Conservation (phyloP, 2,113 vertebrate genomes). For the Archocentrus centrarchus region DNA sequence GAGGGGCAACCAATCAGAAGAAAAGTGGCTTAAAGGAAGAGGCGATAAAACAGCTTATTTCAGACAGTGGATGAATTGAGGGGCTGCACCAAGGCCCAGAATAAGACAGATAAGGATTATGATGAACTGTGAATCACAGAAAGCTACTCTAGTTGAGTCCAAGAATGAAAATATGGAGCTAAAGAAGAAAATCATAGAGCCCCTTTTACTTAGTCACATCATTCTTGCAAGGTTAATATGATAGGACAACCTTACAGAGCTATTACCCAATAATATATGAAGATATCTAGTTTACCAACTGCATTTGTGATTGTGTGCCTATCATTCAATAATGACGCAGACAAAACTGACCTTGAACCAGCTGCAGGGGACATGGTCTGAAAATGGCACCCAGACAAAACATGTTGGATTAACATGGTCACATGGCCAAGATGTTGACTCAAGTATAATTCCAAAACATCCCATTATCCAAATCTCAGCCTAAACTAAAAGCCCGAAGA, state of each 20-base stretch:
- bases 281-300: not conserved
- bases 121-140: not conserved
- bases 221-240: not conserved
- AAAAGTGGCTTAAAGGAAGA: not conserved
- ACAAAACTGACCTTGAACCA: constrained; percentile 63
- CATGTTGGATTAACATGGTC: constrained; percentile 47
- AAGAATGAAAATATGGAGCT: no score
- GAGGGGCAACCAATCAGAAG: constrained; percentile 7
- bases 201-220: not conserved
- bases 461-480: constrained; percentile 42
- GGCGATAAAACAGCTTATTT: constrained; percentile 5
- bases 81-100: not conserved
- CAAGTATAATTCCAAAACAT: constrained; percentile 41
- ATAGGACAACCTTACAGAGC: not conserved
- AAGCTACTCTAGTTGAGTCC: no score
- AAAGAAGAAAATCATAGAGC: not conserved
- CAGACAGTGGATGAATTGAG: not conserved
- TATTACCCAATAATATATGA: not conserved
- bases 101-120: not conserved
- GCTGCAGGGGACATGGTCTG: constrained; percentile 19
- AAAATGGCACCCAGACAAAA: constrained; percentile 65
- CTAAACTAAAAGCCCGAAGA: constrained; percentile 19
- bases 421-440: constrained; percentile 43
- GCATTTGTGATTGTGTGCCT: not conserved
- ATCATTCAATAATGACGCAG: constrained; percentile 8